These are phyloP conservation scores for Pissodes strobi DNA, from an alignment of 1,140 invertebrate genomes.

Conservation along the genomic window DNA sequence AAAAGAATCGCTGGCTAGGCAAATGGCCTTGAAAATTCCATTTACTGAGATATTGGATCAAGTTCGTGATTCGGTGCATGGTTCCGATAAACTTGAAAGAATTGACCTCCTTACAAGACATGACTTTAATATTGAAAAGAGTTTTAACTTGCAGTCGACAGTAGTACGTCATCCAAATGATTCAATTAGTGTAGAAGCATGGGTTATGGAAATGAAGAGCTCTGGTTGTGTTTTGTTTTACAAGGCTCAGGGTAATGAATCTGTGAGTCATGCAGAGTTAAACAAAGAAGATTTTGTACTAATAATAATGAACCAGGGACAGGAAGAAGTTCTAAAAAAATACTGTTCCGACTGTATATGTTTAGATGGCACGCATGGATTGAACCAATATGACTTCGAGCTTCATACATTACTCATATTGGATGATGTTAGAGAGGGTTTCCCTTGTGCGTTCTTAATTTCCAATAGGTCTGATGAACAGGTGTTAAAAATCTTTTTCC, in stretches of 20 bases:
- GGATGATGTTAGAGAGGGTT: slow-evolving; percentile 25
- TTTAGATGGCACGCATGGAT: slow-evolving; percentile 28
- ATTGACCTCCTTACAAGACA: slow-evolving; percentile 26
- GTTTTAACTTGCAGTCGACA: slow-evolving; percentile 11
- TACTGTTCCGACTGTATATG: slow-evolving; percentile 21
- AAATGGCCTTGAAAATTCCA: slow-evolving; percentile 33
- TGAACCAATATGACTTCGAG: slow-evolving; percentile 23
- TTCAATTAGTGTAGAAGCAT: slow-evolving; percentile 1
- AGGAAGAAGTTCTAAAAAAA: background rate
- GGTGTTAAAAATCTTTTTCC: slow-evolving; percentile 17
- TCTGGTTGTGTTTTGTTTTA: slow-evolving; percentile 15
- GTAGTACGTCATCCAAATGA: slow-evolving; percentile 21
- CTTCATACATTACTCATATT: slow-evolving; percentile 19
- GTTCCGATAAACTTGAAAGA: slow-evolving; percentile 8
- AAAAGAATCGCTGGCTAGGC: slow-evolving; percentile 20
- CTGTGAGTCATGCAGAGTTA: background rate
- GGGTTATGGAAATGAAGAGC: slow-evolving; percentile 10
- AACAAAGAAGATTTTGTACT: slow-evolving; percentile 26
- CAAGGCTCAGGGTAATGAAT: slow-evolving; percentile 11
- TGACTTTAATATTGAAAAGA: slow-evolving; percentile 30
- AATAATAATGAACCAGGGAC: slow-evolving; percentile 19
- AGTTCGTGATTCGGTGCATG: slow-evolving; percentile 17
- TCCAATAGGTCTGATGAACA: slow-evolving; percentile 23
- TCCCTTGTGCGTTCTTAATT: slow-evolving; percentile 25
- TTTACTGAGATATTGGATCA: slow-evolving; percentile 32